Evolutionary conservation across 1,140 invertebrate species (phyloP), one percentile per base, ranked within the genome.

Genomic region (Plutomurus gul): DNA sequence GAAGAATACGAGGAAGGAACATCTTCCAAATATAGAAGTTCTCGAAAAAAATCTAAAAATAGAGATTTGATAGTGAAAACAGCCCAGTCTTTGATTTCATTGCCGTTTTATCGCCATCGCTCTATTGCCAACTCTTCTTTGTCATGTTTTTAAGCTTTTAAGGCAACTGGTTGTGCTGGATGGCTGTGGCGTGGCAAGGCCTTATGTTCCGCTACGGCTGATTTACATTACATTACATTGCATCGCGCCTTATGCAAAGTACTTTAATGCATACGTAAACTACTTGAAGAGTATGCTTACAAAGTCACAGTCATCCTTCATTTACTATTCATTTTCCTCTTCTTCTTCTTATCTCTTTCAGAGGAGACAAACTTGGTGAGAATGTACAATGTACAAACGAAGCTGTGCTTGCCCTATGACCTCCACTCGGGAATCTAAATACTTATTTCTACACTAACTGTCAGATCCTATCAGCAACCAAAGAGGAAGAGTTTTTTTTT

Each of bases 401-500:
- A 13, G 25, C 6, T 56, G 49, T 56, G 25, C 25, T 65, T 65
- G 56, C 56, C 25, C 56, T 65, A 65, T 65, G 56, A 65, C 56
- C 56, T 30, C 56, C 4, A 65, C 27, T 30, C 27, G 36, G n/a
- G 56, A 65, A 65, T 30, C 30, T 65, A 65, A 65, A 65, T 65
- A 65, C 56, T 65, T 33, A 65, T 65, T 65, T 65, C 56, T 30
- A 65, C 36, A 65, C 56, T 65, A 65, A 65, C 56, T 65, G 56
- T 65, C 56, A 65, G 56, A 65, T 65, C 25, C 56, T 65, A 65
- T 65, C 56, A 65, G 56, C 25, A 65, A n/a, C 56, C 56, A 65
- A 65, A 20, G 27, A 36, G 56, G 27, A 56, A 56, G 22, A 22
- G 13, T 2, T 65, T 30, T 65, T 10, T 65, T 65, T 65, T n/a